Percentiles rank a stretch among this genome's conserved stretches.
Evolutionary conservation across 2,113 vertebrate genomes (phyloP).

Genomic region (Solea senegalensis): DNA sequence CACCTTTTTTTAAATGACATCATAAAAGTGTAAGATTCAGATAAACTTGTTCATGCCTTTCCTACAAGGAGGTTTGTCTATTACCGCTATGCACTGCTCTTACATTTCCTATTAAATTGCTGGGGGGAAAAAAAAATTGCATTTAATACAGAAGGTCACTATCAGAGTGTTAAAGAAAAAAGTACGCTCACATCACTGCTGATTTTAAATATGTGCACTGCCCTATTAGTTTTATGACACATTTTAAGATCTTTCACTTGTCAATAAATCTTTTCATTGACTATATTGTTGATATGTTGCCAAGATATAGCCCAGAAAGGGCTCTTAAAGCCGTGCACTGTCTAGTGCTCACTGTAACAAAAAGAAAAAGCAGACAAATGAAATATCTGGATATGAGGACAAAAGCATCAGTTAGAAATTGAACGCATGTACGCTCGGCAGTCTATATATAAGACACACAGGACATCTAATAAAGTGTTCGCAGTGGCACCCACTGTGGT

Average conservation of each 20-base stretch:
- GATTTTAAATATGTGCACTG: slow-evolving; percentile 13
- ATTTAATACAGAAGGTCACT: slow-evolving; percentile 7
- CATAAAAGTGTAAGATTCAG: background rate
- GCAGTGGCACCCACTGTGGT: too few relatives aligned
- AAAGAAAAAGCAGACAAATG: background rate
- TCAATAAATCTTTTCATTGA: slow-evolving; percentile 40
- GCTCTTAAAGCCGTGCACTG: slow-evolving; percentile 2
- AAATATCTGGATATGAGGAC: background rate
- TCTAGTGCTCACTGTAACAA: background rate
- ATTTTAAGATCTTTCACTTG: slow-evolving; percentile 22
- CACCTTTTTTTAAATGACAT: background rate
- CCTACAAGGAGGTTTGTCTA: background rate
- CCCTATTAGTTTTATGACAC: slow-evolving; percentile 11
- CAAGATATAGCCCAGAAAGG: slow-evolving; percentile 7
- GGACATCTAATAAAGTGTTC: too few relatives aligned
- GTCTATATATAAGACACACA: too few relatives aligned
- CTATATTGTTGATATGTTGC: slow-evolving; percentile 29
- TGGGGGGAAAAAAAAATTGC: slow-evolving; percentile 21
- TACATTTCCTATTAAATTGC: slow-evolving; percentile 8
- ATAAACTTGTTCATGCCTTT: background rate
- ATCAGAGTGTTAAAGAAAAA: slow-evolving; percentile 21
- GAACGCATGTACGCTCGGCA: too few relatives aligned
- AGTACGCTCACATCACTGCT: background rate
- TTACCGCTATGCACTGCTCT: background rate
- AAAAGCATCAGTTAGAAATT: background rate